phyloP scores from a whole-genome alignment of 2,797 vertebrate genomes.

The Vultur gryphus region DNA sequence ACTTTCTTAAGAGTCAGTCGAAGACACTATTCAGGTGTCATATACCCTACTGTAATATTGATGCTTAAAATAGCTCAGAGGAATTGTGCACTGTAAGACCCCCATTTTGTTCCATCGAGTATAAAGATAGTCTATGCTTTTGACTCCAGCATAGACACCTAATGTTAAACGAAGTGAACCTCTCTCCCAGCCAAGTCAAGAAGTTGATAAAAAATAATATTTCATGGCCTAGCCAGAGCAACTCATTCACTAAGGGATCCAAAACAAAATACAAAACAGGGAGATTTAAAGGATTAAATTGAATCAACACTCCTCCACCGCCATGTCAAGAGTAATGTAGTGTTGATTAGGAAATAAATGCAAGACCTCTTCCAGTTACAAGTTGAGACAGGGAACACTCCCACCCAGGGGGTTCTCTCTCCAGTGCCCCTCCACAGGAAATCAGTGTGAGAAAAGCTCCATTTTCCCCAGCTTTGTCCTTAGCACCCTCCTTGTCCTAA shows the following conservation, averaged over 20 bases:
- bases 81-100: background rate
- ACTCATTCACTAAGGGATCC: background rate
- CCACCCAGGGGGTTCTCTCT: fast-evolving
- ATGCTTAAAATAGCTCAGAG: background rate
- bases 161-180: background rate
- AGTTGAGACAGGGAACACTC: background rate
- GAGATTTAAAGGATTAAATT: background rate
- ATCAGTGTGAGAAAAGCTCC: background rate
- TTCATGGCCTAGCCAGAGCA: background rate
- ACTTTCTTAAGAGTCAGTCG: background rate
- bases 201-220: background rate
- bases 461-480: background rate
- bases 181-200: background rate
- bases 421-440: background rate
- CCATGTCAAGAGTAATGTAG: background rate
- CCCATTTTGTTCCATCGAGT: background rate
- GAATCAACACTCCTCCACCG: background rate
- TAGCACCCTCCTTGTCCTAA: background rate
- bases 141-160: background rate
- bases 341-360: background rate
- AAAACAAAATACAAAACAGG: background rate
- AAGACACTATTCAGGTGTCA: background rate
- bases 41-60: background rate
- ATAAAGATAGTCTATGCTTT: background rate
- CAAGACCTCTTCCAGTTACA: background rate